Percentiles rank a stretch among this genome's conserved stretches.
Evolutionary conservation across 1,140 invertebrate genomes (phyloP).

Genomic region (Zaprionus africanus): DNA sequence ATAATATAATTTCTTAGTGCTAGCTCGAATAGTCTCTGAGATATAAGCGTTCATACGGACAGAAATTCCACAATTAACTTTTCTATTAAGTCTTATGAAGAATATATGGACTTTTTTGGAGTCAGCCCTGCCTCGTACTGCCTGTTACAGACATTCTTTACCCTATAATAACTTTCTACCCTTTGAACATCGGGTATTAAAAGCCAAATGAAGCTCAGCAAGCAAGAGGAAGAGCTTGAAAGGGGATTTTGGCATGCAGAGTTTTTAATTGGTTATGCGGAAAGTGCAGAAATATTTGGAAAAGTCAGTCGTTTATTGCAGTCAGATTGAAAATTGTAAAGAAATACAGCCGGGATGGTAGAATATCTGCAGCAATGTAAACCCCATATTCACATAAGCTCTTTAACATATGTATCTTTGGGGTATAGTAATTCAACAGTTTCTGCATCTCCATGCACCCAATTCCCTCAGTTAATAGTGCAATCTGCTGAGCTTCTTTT

Average conservation of each 20-base stretch:
- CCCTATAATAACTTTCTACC: neutral
- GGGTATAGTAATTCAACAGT: neutral
- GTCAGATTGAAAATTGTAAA: too few species aligned
- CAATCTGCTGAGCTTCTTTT: neutral
- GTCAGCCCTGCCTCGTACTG: too few species aligned
- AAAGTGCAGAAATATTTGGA: neutral
- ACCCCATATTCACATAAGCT: neutral
- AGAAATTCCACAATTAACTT: neutral
- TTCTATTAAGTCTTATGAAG: too few species aligned
- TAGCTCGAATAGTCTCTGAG: neutral
- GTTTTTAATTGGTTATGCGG: conserved; percentile 24
- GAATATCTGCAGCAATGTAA: too few species aligned
- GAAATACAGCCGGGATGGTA: too few species aligned
- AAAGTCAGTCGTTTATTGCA: neutral
- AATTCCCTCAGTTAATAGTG: neutral
- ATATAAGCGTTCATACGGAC: neutral
- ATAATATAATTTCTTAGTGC: fast-evolving
- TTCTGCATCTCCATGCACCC: neutral
- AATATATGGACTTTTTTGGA: too few species aligned
- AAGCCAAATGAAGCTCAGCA: neutral
- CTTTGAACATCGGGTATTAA: neutral
- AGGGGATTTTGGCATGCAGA: neutral
- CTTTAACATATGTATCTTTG: neutral
- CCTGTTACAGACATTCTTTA: neutral
- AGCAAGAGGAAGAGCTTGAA: neutral